Evolutionary conservation across 2,797 vertebrate species (phyloP), one percentile per base, ranked within the genome.

Genomic region (Glossophaga mutica): DNA sequence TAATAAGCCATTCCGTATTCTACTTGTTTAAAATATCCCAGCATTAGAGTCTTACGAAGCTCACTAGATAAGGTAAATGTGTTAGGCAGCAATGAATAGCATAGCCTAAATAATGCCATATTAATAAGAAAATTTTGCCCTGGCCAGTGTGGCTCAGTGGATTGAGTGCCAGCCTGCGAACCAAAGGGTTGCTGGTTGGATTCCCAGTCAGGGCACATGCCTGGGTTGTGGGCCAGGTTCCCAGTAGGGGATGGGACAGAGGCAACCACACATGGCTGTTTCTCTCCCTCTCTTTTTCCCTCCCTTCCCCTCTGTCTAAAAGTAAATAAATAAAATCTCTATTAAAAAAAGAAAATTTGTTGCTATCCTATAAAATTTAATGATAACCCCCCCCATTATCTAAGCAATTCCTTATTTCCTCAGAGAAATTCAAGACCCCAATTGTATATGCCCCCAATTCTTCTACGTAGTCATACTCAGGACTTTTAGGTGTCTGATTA

Each of bases 321-420:
- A 57, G 55, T 57, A 57, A 57, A 57, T 57, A 55, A 52, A 52
- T 52, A 50, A 50, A 50, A 50, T 50, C 16, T 18, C 48, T 50
- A 18, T 39, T 39, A 22, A 55, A 55, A 55, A 55, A 52, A 52
- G 34, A 88, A 55, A 85, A 88, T 93, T 87, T 95, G 46, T 96
- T 93, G n/a, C 67, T 94, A 1, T 62, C 5, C 67, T 67, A 10
- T 59, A 92, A 32, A 90, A 92, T 82, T 94, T 67, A 73, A 73
- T 39, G 9, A 12, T 70, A 86, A 84, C 65, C 11, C 29, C 73
- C 22, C 12, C 62, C 19, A 24, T 24, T 67, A 52, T 79, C 29
- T 94, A 89, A 34, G 50, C 55, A 84, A 11, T 85, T 67, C 21
- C 52, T 81, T 93, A 22, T 94, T 95, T 92, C 48, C 46, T 87